phyloP scores from a whole-genome alignment of 1,140 invertebrate genomes.

The Pseudomyrmex sp. region DNA sequence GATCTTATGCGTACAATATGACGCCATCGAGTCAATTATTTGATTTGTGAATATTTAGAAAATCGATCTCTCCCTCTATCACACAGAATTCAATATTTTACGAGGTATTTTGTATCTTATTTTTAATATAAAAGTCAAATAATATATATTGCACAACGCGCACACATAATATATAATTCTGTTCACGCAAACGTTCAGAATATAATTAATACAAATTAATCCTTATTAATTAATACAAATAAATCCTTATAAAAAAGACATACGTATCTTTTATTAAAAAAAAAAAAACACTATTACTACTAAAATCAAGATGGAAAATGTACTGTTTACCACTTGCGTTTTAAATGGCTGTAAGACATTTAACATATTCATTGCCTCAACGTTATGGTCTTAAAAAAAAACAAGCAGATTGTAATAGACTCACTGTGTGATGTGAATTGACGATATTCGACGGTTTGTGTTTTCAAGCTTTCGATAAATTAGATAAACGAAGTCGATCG shows the following conservation, averaged over 20 bases:
- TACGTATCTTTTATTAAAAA: no score
- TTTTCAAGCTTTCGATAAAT: constrained; percentile 52
- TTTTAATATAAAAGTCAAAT: neutral
- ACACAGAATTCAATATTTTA: neutral
- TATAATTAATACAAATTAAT: no score
- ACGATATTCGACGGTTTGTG: constrained; percentile 56
- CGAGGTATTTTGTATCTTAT: no score
- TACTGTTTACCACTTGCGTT: neutral
- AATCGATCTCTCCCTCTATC: neutral
- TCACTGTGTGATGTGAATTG: constrained; percentile 13
- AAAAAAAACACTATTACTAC: neutral
- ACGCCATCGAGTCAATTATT: constrained; percentile 40
- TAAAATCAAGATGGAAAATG: neutral
- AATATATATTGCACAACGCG: no score
- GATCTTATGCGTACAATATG: constrained; percentile 65
- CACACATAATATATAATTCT: no score
- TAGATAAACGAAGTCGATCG: constrained; percentile 52
- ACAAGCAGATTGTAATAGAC: constrained; percentile 58
- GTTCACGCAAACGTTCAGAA: no score
- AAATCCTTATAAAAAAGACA: neutral
- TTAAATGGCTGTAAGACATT: constrained; percentile 6
- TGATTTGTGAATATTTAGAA: neutral
- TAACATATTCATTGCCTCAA: constrained; percentile 38
- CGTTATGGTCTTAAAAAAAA: neutral
- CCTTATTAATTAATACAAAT: no score